Percentiles rank a stretch among this genome's conserved stretches.
phyloP scores from a whole-genome alignment of 2,888 invertebrate genomes.

The Amphiduros pacificus region DNA sequence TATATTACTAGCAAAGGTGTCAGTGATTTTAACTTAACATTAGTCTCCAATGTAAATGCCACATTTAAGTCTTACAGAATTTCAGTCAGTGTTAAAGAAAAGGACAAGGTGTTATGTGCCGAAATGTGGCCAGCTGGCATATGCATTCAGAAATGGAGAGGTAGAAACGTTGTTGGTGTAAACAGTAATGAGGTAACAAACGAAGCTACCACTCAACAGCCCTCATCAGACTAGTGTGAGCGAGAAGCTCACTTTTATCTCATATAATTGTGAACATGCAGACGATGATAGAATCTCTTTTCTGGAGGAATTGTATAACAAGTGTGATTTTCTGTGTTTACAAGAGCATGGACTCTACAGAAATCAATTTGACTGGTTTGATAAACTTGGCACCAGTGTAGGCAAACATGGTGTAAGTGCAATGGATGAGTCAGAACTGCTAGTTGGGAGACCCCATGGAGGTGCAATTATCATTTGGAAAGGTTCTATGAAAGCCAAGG shows the following conservation, averaged over 20 bases:
- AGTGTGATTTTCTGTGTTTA: not conserved
- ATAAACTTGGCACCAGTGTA: not conserved
- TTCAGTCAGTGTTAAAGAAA: not conserved
- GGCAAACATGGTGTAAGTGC: not conserved
- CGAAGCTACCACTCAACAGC: not conserved
- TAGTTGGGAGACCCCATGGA: no score
- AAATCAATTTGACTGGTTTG: not conserved
- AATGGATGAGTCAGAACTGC: no score
- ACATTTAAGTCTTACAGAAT: not conserved
- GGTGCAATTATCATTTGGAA: no score
- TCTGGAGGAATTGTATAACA: not conserved
- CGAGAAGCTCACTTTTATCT: not conserved
- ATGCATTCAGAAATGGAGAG: not conserved
- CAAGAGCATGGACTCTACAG: not conserved
- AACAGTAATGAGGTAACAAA: not conserved
- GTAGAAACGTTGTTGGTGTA: not conserved
- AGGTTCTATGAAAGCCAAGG: not conserved
- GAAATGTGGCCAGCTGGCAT: not conserved
- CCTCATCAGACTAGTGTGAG: not conserved
- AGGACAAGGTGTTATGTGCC: not conserved
- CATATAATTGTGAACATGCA: not conserved
- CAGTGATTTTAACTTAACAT: not conserved
- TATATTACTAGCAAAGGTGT: not conserved
- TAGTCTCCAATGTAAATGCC: not conserved
- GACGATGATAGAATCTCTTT: not conserved